phyloP scores from a whole-genome alignment of 1,140 invertebrate genomes.

The Maniola jurtina region DNA sequence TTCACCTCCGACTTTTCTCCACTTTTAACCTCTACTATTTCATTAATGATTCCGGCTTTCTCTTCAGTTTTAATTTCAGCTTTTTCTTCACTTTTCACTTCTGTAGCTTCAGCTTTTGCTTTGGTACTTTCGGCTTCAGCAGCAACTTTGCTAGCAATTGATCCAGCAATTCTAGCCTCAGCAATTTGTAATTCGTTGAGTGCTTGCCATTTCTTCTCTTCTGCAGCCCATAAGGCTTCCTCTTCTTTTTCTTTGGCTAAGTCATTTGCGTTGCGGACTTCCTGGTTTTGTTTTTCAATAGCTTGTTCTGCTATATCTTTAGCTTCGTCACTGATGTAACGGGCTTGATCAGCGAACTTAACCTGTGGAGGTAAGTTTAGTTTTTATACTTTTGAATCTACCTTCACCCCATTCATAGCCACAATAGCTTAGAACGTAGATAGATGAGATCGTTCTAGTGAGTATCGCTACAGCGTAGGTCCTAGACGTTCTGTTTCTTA shows the following conservation, averaged over 20 bases:
- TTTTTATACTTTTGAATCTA: too few relatives aligned
- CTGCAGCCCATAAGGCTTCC: conserved; percentile 36
- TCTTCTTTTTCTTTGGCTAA: conserved; percentile 44
- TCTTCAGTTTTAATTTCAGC: conserved; percentile 18
- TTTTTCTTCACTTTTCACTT: conserved; percentile 21
- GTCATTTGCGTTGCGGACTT: conserved; percentile 41
- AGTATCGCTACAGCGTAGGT: too few relatives aligned
- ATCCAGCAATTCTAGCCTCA: conserved; percentile 45
- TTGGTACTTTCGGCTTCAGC: not conserved
- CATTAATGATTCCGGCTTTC: conserved; percentile 8
- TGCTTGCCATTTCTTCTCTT: conserved; percentile 60
- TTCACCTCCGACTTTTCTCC: conserved; percentile 35
- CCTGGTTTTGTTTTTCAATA: conserved; percentile 46
- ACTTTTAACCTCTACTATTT: conserved; percentile 15
- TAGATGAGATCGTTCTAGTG: too few relatives aligned
- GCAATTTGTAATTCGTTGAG: conserved; percentile 45
- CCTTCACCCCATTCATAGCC: too few relatives aligned
- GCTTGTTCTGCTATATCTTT: conserved; percentile 45
- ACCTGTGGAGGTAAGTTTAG: conserved; percentile 25
- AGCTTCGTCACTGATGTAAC: conserved; percentile 44
- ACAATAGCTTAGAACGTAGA: too few relatives aligned
- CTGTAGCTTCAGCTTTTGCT: conserved; percentile 9
- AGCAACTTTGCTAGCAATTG: conserved; percentile 17
- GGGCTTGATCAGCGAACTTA: conserved; percentile 42
- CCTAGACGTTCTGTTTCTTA: too few relatives aligned